Evolutionary conservation across 2,113 vertebrate genomes (phyloP), one percentile per base, ranked within the genome.

Genomic region (Eudyptes chrysolophus): DNA sequence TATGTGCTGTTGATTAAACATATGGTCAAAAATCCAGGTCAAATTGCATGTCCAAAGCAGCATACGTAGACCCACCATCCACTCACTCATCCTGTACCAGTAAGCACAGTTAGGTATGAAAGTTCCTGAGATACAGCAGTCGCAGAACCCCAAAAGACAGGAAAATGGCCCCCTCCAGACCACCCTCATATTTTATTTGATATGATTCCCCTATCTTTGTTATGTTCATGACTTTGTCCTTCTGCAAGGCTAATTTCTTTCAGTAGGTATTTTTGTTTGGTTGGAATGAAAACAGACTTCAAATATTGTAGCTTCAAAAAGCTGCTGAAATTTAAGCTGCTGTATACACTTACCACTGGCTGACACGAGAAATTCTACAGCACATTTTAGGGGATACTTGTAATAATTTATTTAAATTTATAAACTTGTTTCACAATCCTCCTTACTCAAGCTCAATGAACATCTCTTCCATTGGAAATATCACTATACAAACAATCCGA

Each of bases 31-130:
- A 90, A 66, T 14, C 16, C 21, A 82, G 14, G 55, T 71, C 10
- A 90, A 78, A 64, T 6, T 69, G 20, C 68, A 69, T 13, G 9
- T 85, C 49, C 52, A 64, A 86, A 85, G 26, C 3, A 69, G 46
- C 6, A 36, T 4, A 55, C 0, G 0, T 2, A 94, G n/a, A 48
- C 5, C 10, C 1, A 1, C 9, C 15, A 92, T 15, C 7, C 54
- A 38, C 36, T 36, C 44, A 25, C 21, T 42, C 40, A 76, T 27
- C 29, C 21, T 49, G 86, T 34, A 46, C 8, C 34, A 36, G 7
- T 29, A 84, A 80, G 46, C 21, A 72, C 10, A 65, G 27, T 18
- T 26, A 71, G 13, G n/a, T 66, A 74, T 34, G 4, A 52, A 89
- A 57, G 42, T 19, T 64, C n/a, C 46, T 51, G 60, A 65, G 26